Conservation (phyloP, 2,113 vertebrate genomes). For the Prinia subflava region DNA sequence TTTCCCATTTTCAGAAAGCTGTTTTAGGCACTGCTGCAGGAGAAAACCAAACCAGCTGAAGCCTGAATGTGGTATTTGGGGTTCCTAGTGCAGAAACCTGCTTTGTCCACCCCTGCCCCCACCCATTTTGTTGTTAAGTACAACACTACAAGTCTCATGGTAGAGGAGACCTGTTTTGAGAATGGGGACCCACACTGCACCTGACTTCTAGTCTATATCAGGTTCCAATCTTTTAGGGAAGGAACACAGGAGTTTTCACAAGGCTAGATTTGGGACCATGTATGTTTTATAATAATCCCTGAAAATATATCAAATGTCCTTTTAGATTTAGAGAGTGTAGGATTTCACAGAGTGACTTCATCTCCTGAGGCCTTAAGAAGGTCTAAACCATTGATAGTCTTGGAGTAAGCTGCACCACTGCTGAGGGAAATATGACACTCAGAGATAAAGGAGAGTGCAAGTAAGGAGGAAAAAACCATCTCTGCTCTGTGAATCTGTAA, state of each 20-base stretch:
- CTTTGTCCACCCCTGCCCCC: accelerated
- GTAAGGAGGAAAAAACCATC: neutral
- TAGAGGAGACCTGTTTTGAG: neutral
- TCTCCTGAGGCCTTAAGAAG: neutral
- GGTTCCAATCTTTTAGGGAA: neutral
- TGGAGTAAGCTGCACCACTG: neutral
- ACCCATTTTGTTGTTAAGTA: neutral
- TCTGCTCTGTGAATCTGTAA: neutral
- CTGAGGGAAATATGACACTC: neutral
- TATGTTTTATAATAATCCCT: neutral
- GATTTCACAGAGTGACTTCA: neutral
- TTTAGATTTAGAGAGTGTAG: neutral
- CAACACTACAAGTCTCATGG: neutral
- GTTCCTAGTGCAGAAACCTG: neutral
- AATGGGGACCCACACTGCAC: neutral
- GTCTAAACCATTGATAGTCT: neutral
- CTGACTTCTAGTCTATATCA: neutral
- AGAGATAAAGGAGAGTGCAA: neutral
- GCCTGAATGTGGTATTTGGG: neutral
- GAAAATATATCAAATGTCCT: neutral
- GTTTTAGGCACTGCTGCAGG: neutral
- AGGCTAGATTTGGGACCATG: neutral
- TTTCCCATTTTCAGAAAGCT: neutral
- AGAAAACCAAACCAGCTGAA: neutral
- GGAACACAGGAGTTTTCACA: neutral